Evolutionary conservation across 1,140 invertebrate species (phyloP), one percentile per base, ranked within the genome.

Genomic region (Tenebrio molitor): DNA sequence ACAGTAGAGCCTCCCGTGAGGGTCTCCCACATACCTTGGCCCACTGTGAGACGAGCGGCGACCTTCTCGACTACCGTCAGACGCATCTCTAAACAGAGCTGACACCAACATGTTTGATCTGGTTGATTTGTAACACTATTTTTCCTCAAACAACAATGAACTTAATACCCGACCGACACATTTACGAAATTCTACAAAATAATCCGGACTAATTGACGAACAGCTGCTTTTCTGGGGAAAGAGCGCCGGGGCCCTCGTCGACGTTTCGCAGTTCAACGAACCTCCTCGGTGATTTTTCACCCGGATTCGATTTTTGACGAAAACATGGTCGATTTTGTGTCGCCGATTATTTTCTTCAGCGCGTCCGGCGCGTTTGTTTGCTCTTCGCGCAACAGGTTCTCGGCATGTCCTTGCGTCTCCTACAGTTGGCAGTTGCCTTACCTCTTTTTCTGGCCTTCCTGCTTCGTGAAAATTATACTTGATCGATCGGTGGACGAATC

Each of bases 11-110:
- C 50, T 58, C 50, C 50, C 12, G 23, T 58, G 50, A 58, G 50
- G 50, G 50, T 58, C 50, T 58, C 50, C 50, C 50, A 58, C 50
- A 58, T 58, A 58, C 50, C 50, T 58, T 58, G 50, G 50, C 50
- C 50, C 50, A 58, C 36, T 39, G 50, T 58, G 50, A 58, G 23
- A 58, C 50, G 21, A 58, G 12, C 23, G 8, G 23, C 50, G 50
- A 58, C 50, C 50, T 58, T 58, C 23, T 23, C 10, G 14, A 29
- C 50, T 29, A 58, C 17, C 50, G 23, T 58, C 50, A 58, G 50
- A 58, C 50, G 50, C 21, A 58, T 58, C 50, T 58, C 29, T 58
- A 58, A 58, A 58, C 50, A 58, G 17, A n/a, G 10, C 46, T 12
- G 12, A 39, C n/a, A n/a, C n/a, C 36, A 39, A 7, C n/a, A n/a